phyloP scores from a whole-genome alignment of 2,113 vertebrate species.

The Plecotus auritus region DNA sequence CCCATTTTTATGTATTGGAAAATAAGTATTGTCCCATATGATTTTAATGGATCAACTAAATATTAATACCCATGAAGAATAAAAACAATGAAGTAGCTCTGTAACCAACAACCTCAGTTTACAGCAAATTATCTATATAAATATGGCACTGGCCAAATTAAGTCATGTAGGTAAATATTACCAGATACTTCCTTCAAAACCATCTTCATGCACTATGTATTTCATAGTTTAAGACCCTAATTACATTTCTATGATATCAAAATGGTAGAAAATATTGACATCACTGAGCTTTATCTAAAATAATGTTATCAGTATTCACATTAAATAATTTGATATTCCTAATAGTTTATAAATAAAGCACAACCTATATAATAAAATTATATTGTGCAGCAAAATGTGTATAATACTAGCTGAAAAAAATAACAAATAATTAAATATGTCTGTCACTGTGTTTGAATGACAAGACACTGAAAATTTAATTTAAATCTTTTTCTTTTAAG shows the following conservation, averaged over 20 bases:
- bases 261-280: background rate
- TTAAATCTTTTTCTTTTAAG: background rate
- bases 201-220: background rate
- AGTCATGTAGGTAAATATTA: background rate
- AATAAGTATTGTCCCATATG: background rate
- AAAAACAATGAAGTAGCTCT: background rate
- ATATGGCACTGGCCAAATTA: background rate
- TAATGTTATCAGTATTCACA: background rate
- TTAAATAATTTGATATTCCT: slow-evolving; percentile 14
- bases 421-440: slow-evolving; percentile 16
- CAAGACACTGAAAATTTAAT: background rate
- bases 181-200: background rate
- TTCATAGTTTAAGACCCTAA: background rate
- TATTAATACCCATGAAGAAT: background rate
- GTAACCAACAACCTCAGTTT: background rate
- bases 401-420: background rate
- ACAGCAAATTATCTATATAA: background rate
- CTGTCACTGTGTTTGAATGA: background rate
- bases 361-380: background rate
- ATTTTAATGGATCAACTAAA: background rate
- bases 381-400: background rate
- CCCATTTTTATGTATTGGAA: background rate
- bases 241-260: background rate
- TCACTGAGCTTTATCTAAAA: slow-evolving; percentile 1
- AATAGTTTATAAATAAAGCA: background rate